Evolutionary conservation across 2,113 vertebrate species (phyloP).

Genomic region (Ginglymostoma cirratum): DNA sequence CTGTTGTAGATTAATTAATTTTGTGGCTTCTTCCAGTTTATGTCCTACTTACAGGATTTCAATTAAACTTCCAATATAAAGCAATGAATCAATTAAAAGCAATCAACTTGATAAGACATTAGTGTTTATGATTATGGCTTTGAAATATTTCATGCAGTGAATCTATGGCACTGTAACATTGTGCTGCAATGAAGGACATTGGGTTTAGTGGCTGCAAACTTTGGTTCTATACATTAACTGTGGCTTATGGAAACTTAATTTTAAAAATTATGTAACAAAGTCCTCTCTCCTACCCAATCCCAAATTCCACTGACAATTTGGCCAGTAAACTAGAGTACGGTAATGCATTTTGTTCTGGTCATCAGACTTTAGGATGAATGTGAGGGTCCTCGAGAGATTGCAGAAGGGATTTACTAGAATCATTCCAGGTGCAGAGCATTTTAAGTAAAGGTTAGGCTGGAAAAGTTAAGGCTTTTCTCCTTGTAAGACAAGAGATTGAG

Average conservation of each 20-base stretch:
- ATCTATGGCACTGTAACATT: background rate
- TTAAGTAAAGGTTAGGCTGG: too few relatives aligned
- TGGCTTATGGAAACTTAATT: background rate
- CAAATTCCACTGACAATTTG: too few relatives aligned
- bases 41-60: constrained; percentile 26
- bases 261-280: background rate
- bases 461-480: too few relatives aligned
- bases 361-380: too few relatives aligned
- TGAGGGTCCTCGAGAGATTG: too few relatives aligned
- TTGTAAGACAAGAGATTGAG: too few relatives aligned
- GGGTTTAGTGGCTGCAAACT: background rate
- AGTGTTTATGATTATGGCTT: constrained; percentile 25
- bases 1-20: constrained; percentile 16
- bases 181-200: background rate
- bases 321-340: too few relatives aligned
- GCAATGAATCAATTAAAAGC: constrained; percentile 23
- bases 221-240: background rate
- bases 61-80: constrained; percentile 24
- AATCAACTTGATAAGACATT: constrained; percentile 21
- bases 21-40: constrained; percentile 9
- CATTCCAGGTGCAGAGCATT: too few relatives aligned
- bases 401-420: too few relatives aligned
- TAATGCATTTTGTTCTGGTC: too few relatives aligned
- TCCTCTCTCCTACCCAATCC: too few relatives aligned
- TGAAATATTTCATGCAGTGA: constrained; percentile 2